These are phyloP conservation scores for Manduca sexta DNA, from an alignment of 1,140 invertebrate species.

Conservation along the genomic window DNA sequence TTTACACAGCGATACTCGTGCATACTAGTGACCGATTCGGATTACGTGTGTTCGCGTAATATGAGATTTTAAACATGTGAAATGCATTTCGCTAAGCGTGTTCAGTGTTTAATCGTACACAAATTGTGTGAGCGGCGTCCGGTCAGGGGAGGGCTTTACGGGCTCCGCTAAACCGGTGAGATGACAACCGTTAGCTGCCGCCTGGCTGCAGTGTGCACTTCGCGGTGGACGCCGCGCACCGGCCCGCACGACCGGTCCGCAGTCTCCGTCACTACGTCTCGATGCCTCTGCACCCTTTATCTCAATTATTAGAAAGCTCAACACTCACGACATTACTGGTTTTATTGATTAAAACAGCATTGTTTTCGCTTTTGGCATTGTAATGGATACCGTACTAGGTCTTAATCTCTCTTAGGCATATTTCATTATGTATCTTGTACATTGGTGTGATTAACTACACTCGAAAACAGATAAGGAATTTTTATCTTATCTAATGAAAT, in stretches of 20 bases:
- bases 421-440: no score
- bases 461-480: background rate
- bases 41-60: conserved; percentile 22
- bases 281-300: no score
- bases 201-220: background rate
- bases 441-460: no score
- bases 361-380: conserved; percentile 12
- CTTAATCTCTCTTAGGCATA: conserved; percentile 1
- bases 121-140: conserved; percentile 29
- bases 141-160: conserved; percentile 15
- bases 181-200: conserved; percentile 25
- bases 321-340: conserved; percentile 24
- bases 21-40: conserved; percentile 14
- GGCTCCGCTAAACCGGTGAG: conserved; percentile 12
- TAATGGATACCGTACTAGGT: conserved; percentile 5
- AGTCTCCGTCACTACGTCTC: no score
- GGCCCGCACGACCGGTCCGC: conserved; percentile 15
- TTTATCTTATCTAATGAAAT: conserved; percentile 3
- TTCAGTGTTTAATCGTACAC: conserved; percentile 26
- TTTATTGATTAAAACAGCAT: conserved; percentile 26
- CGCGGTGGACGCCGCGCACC: no score
- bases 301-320: conserved; percentile 39
- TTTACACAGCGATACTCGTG: conserved; percentile 14
- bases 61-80: conserved; percentile 22
- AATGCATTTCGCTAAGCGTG: conserved; percentile 14